These are phyloP conservation scores for Drosophila setifemur DNA, from an alignment of 1,140 invertebrate species.

Conservation along the genomic window DNA sequence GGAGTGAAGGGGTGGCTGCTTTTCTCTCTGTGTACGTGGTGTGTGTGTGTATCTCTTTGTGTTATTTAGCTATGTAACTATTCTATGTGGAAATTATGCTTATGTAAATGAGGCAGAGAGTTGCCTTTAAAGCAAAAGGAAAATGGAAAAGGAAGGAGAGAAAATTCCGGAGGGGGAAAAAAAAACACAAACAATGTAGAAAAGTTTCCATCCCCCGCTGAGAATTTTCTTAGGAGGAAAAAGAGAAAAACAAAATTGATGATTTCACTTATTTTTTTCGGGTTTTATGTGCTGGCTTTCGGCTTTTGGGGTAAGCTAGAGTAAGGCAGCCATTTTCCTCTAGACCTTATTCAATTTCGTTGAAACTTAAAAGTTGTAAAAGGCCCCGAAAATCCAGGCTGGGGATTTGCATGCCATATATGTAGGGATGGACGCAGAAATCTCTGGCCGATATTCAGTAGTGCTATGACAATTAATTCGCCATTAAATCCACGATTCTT, in stretches of 20 bases:
- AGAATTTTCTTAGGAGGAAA: constrained; percentile 13
- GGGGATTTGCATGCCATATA: constrained; percentile 31
- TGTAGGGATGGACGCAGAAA: not conserved
- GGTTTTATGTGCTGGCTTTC: constrained; percentile 56
- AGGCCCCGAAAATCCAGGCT: not conserved
- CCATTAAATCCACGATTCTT: constrained; percentile 43
- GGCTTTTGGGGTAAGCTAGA: constrained; percentile 16
- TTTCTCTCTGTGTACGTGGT: constrained; percentile 5
- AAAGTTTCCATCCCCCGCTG: constrained; percentile 68
- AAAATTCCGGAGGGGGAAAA: constrained; percentile 14
- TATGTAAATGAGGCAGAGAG: constrained; percentile 69
- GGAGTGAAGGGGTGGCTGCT: constrained; percentile 13
- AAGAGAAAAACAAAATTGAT: constrained; percentile 60
- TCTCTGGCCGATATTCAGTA: constrained; percentile 9
- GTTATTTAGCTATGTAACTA: constrained; percentile 69
- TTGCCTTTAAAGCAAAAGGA: constrained; percentile 36
- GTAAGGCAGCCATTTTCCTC: not conserved
- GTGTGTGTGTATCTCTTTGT: constrained; percentile 21
- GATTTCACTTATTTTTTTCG: constrained; percentile 74
- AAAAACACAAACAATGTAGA: constrained; percentile 46
- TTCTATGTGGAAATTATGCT: constrained; percentile 80
- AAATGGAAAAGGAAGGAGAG: constrained; percentile 2
- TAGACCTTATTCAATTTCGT: constrained; percentile 12
- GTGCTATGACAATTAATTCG: constrained; percentile 52
- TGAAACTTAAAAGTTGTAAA: constrained; percentile 39